Conservation (phyloP, 2,888 invertebrate species). For the Drosophila rellima region DNA sequence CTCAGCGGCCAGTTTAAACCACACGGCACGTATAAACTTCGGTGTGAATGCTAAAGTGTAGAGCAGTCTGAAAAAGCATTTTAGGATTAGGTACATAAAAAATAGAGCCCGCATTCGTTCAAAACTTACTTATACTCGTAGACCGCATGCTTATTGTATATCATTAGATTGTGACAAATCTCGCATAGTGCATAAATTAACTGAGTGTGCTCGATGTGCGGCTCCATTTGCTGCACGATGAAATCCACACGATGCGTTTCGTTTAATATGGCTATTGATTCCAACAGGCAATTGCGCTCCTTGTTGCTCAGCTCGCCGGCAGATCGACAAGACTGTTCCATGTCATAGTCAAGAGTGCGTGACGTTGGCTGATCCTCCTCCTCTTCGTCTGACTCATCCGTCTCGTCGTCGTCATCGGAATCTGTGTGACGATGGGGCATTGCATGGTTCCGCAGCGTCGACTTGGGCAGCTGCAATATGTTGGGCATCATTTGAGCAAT, state of each 20-base stretch:
- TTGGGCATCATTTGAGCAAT: conserved; percentile 84
- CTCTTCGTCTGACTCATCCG: conserved; percentile 70
- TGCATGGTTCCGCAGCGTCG: conserved; percentile 69
- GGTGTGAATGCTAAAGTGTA: conserved; percentile 93
- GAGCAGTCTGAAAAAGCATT: conserved; percentile 87
- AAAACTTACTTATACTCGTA: conserved; percentile 91
- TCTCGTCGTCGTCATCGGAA: conserved; percentile 77
- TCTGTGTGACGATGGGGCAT: conserved; percentile 75
- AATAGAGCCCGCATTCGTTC: not conserved
- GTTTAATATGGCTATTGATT: conserved; percentile 89
- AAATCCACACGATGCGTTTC: conserved; percentile 87
- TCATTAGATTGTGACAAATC: conserved; percentile 93
- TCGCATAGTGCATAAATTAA: conserved; percentile 90
- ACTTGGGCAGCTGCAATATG: conserved; percentile 84
- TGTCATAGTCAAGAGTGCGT: conserved; percentile 57
- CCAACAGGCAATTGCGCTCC: conserved; percentile 81
- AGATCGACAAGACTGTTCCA: conserved; percentile 51
- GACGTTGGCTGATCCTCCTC: conserved; percentile 49
- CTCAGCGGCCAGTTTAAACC: conserved; percentile 87
- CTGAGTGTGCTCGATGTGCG: conserved; percentile 85
- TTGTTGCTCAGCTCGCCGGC: conserved; percentile 63
- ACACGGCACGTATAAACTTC: conserved; percentile 91
- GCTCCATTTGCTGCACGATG: conserved; percentile 86
- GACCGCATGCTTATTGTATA: conserved; percentile 92
- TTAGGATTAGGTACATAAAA: not conserved